Conservation (phyloP, 2,113 vertebrate species). For the Mormoops blainvillei region DNA sequence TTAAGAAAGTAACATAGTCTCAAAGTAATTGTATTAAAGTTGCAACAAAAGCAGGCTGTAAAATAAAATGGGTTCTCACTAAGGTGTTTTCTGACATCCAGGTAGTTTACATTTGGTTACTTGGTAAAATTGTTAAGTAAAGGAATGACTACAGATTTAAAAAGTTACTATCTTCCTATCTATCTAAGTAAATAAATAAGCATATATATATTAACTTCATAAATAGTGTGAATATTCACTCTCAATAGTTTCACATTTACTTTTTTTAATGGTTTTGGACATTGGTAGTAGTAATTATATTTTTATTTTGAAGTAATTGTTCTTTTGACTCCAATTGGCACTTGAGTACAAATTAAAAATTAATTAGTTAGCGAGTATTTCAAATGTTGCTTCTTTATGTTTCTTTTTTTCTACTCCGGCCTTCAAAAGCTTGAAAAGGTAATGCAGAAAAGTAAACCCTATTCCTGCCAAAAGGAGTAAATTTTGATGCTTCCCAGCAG, state of each 20-base stretch:
- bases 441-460: neutral
- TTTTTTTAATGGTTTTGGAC: neutral
- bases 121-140: neutral
- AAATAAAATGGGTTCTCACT: neutral
- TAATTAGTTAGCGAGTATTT: slow-evolving; percentile 7
- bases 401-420: neutral
- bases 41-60: neutral
- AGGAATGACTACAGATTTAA: neutral
- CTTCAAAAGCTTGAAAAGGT: neutral
- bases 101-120: neutral
- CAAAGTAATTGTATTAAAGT: neutral
- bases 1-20: neutral
- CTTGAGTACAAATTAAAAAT: neutral
- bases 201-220: neutral
- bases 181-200: neutral
- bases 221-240: neutral
- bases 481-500: neutral
- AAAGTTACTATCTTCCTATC: neutral
- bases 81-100: neutral
- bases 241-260: neutral
- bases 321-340: slow-evolving; percentile 34
- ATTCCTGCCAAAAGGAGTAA: slow-evolving; percentile 31
- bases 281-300: neutral
- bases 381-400: neutral
- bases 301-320: neutral